Evolutionary conservation across 2,113 vertebrate genomes (phyloP).

Genomic region (Ursus arctos): DNA sequence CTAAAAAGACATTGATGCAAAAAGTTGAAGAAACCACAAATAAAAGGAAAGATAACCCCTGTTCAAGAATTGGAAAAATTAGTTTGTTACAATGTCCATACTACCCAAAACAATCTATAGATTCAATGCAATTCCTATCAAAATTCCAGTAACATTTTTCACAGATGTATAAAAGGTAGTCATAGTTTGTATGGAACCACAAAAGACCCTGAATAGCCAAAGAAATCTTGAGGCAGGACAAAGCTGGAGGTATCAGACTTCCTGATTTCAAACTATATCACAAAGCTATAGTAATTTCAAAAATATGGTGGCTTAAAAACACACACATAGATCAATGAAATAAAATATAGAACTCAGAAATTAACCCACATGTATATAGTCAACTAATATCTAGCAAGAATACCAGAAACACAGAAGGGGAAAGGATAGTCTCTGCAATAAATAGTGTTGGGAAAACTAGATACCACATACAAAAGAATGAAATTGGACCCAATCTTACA

Average conservation of each 20-base stretch:
- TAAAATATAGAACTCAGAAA: not conserved
- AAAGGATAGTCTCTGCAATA: not conserved
- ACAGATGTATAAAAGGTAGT: not conserved
- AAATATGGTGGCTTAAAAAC: not conserved
- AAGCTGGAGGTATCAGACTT: not conserved
- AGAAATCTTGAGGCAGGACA: not conserved
- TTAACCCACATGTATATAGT: not conserved
- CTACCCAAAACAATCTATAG: not conserved
- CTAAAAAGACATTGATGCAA: not conserved
- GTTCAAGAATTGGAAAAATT: not conserved
- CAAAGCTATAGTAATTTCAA: not conserved
- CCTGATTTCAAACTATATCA: not conserved
- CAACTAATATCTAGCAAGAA: not conserved
- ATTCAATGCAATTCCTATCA: not conserved
- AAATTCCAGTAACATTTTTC: not conserved
- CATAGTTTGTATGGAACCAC: not conserved
- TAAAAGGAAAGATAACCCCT: not conserved
- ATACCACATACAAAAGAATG: not conserved
- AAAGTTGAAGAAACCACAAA: not conserved
- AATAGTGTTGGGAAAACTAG: not conserved
- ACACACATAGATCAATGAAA: not conserved
- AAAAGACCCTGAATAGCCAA: not conserved
- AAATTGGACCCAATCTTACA: not conserved
- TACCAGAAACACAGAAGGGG: not conserved
- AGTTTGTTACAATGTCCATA: not conserved